Evolutionary conservation across 2,113 vertebrate species (phyloP), one percentile per base, ranked within the genome.

Genomic region (Poeciliopsis turrubarensis): DNA sequence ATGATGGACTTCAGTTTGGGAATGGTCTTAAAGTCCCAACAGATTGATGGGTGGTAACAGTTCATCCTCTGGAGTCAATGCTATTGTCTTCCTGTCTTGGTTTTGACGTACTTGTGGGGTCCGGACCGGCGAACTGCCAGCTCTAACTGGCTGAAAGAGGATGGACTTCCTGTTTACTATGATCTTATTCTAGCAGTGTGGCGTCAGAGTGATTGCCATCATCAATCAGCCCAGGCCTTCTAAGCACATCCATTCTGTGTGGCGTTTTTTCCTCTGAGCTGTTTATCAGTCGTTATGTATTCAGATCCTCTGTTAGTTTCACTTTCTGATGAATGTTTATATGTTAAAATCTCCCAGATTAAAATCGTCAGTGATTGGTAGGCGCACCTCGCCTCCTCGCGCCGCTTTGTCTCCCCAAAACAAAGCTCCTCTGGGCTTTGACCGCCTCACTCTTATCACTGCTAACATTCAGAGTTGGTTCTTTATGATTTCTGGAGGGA

Each of bases 401-500:
- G 1, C 4, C 15, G 34, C 60, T 3, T 13, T 25, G 0, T 22
- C 64, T 68, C 26, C 30, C 65, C 32, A 47, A 27, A 4, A 79
- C 15, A 2, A 73, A 54, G 67, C 60, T 71, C 68, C 60, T 26
- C 47, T 57, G 70, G 3, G 63, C 65, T 70, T 39, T 1, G 15
- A 15, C 47, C 0, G 15, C 9, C 80, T 74, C 78, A 72, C 57
- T 62, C 51, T 32, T 11, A 0, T 60, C 64, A 0, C 13, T 27
- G 54, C 87, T 78, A 79, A 79, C 65, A 89, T 88, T 88, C 82
- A 32, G 12, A 2, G 25, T 63, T 71, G 62, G 85, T 66, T 30
- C 61, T 67, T 75, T 31, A 66, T 86, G 71, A 88, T 87, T 86
- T 91, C 85, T 89, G 77, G 1, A 25, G 88, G 81, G 88, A 47